phyloP scores from a whole-genome alignment of 2,888 invertebrate genomes.

The Fragum sueziense region DNA sequence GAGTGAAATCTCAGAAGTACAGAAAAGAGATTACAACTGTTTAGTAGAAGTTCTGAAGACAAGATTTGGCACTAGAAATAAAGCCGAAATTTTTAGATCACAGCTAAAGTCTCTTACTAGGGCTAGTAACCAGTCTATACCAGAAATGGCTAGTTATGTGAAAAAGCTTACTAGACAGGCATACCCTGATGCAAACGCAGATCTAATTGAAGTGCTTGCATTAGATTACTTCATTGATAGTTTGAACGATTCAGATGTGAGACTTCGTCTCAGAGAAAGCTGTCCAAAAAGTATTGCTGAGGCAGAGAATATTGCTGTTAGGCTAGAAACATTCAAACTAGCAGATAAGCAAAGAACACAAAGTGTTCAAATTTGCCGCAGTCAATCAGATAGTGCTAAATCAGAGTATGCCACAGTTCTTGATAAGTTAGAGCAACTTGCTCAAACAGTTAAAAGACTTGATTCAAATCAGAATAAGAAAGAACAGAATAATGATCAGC shows the following conservation, averaged over 20 bases:
- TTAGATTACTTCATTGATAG: slow-evolving; percentile 50
- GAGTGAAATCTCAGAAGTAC: slow-evolving; percentile 31
- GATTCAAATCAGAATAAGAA: too few relatives aligned
- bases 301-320: slow-evolving; percentile 39
- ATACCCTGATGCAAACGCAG: slow-evolving; percentile 31
- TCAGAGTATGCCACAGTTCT: background rate
- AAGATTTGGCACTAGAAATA: slow-evolving; percentile 45
- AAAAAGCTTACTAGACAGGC: slow-evolving; percentile 49
- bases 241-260: slow-evolving; percentile 35
- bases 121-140: slow-evolving; percentile 40
- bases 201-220: slow-evolving; percentile 32
- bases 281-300: slow-evolving; percentile 36
- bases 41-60: slow-evolving; percentile 38
- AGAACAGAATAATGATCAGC: too few relatives aligned
- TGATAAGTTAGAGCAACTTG: background rate
- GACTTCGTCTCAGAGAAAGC: slow-evolving; percentile 36
- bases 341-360: slow-evolving; percentile 41
- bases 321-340: slow-evolving; percentile 38
- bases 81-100: slow-evolving; percentile 52
- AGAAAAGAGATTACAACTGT: slow-evolving; percentile 37
- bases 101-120: slow-evolving; percentile 35
- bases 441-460: background rate
- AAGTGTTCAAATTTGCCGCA: too few relatives aligned
- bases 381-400: background rate
- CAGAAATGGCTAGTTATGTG: slow-evolving; percentile 53